Evolutionary conservation across 2,113 vertebrate genomes (phyloP), one percentile per base, ranked within the genome.

Genomic region (Speoplatyrhinus poulsoni): DNA sequence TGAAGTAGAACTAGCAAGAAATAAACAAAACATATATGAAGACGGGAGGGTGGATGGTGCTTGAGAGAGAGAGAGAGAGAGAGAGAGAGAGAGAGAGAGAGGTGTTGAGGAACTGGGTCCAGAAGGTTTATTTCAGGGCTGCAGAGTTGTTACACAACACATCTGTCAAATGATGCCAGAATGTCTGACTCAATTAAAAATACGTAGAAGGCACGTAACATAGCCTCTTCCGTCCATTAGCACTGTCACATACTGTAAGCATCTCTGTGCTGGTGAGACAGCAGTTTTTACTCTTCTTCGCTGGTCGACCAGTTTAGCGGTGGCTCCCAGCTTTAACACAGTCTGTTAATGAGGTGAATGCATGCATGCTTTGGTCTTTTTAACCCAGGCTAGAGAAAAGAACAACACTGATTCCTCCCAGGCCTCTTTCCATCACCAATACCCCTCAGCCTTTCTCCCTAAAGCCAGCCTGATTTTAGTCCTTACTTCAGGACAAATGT

Each of bases 371-470:
- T 87, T 79, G 76, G 82, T 68, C 79, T 84, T 82, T 85, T 84
- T 84, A 82, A 79, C 69, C 58, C 77, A 73, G 60, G 81, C 85
- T 83, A 85, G 68, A 32, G 66, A 73, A 81, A 80, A 76, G 26
- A 84, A 84, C 79, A 83, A 73, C 76, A 82, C 79, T 84, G 84
- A 90, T 80, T 90, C 87, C 84, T 87, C 72, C 70, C 65, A 79
- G 41, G 36, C 65, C 70, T 65, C 62, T 70, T 36, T 65, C 58
- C 0, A 50, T 54, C 9, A 41, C 12, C 48, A 9, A 32, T 60
- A 60, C 19, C 68, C 57, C 67, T 59, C 71, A 5, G 55, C 1
- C 74, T 3, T 36, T 58, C 41, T 1, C 9, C 72, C 66, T 46
- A 70, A 84, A 85, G 82, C 79, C 80, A 78, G 76, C 84, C 84